Base-by-base conservation (phyloP, 2,888 invertebrate genomes). In the Electrophaes corylata region DNA sequence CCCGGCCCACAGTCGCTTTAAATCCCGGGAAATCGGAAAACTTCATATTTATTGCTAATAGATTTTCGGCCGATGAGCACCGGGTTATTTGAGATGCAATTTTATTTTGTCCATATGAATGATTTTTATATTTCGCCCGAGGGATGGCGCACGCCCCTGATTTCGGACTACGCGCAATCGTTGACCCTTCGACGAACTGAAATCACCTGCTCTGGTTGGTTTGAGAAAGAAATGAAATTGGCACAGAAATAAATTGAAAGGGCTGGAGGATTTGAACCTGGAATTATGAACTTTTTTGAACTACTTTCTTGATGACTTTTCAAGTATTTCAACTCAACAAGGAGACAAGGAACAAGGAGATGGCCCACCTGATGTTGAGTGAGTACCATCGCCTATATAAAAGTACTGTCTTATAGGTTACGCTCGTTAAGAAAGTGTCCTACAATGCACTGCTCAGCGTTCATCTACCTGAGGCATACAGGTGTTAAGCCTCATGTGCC, bases 11-110 rank as follows among this genome's bases (percentile, higher is more conserved):
- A 74, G 73, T 81, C 77, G 73, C 86, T 88, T 90, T 86, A 88
- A 90, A 87, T 88, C 89, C 86, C 82, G 83, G 84, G 88, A 86
- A 91, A 91, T 91, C 87, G 89, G 86, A 90, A 91, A 91, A 91
- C 84, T 91, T 91, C 85, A 90, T 91, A 91, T 91, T 91, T 91
- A 91, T 90, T 91, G 90, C 91, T 89, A 91, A 91, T 91, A 91
- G 91, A 90, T 91, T 91, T 86, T 88, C 82, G 86, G 79, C 81
- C 83, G 88, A 86, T 86, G 88, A 88, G 80, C 88, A 85, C 81
- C 75, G 85, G 86, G 88, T 88, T 90, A 90, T 90, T 86, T 86
- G 88, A 86, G 87, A 87, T 90, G 90, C 90, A 90, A 91, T 91
- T 90, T 89, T 91, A 90, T 91, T 90, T 88, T 83, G 88, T 91